Evolutionary conservation across 2,797 vertebrate genomes (phyloP), one percentile per base, ranked within the genome.

Genomic region (Myotis planiceps): DNA sequence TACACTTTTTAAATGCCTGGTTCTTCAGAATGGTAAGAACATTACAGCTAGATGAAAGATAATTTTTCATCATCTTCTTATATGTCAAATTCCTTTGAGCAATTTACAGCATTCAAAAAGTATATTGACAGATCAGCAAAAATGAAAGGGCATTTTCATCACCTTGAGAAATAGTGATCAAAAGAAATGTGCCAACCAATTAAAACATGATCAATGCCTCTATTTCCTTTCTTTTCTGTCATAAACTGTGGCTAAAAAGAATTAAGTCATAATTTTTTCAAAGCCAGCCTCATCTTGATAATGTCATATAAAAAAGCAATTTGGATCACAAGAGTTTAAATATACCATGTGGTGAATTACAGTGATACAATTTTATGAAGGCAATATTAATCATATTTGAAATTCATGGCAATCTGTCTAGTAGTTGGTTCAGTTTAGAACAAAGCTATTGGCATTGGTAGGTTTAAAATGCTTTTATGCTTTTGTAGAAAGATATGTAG

Each of bases 151-250:
- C 90, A 92, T 97, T 98, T 97, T 97, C 94, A 95, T 97, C 94
- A 97, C 93, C 92, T 97, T 96, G 29, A 94, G 90, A 97, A 94
- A 79, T 0, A 0, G 76, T 63, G 95, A 98, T 98, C 97, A 97
- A 97, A 98, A 96, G 87, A 76, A 97, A 96, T 75, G 87, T 97
- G 95, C 96, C 96, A 97, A 95, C 96, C 96, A 97, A 97, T 98
- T 98, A 97, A 96, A 98, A 90, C 53, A 91, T 93, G 92, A 98
- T 98, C 98, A 97, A 98, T 98, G 94, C 51, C 58, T 89, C 47
- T 75, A 63, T 82, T 97, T 98, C 95, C 91, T 96, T 89, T 51
- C 94, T 94, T 97, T 97, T 96, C 96, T 97, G 96, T 98, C 94
- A 97, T 88, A 96, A 98, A 98, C 94, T 97, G 78, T 63, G 72